Base-by-base conservation (phyloP, 2,888 invertebrate genomes). In the Stenodema calcarata region DNA sequence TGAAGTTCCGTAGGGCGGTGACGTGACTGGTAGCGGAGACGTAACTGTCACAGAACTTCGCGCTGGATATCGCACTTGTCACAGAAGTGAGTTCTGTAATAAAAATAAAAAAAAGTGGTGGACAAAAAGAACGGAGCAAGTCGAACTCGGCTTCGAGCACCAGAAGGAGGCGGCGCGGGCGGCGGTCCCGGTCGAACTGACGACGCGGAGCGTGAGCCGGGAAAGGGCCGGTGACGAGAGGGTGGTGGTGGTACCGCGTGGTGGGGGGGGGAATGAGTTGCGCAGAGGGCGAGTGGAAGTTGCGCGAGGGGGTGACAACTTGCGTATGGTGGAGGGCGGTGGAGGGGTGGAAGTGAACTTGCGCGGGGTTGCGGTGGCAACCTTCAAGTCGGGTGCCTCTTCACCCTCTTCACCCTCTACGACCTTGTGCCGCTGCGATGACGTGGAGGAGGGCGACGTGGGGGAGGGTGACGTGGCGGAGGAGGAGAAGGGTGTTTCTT, bases 161-260 rank as follows among this genome's bases (percentile, higher is more conserved):
- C 62, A 62, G n/a, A n/a, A 62, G 23, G 23, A n/a, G 50, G 50
- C 50, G 27, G 23, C 62, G 23, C 62, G 73, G 73, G 73, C 35
- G 73, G 73, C n/a, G 41, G 6, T 73, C 73, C 73, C 73, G 73
- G 73, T 73, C 73, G 73, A 73, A 73, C 73, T 73, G 73, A 73
- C 35, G 73, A 30, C 35, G 41, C 30, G 18, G 28, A 35, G 73
- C 1, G 11, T 3, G 18, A 18, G 3, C 54, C 18, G 54, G 54
- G 2, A 54, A 11, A 18, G 11, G 54, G 4, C 54, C 54, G 11
- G 54, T 54, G 54, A 4, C 9, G 41, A 0, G 16, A 35, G 30
- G 73, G 73, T 28, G 30, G 30, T n/a, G 16, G 35, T 9, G 3
- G 73, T 14, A 30, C 73, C 35, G 7, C 18, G 7, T 54, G 54